Base-by-base conservation (phyloP, 2,113 vertebrate genomes). In the Rhynchomys soricoides region DNA sequence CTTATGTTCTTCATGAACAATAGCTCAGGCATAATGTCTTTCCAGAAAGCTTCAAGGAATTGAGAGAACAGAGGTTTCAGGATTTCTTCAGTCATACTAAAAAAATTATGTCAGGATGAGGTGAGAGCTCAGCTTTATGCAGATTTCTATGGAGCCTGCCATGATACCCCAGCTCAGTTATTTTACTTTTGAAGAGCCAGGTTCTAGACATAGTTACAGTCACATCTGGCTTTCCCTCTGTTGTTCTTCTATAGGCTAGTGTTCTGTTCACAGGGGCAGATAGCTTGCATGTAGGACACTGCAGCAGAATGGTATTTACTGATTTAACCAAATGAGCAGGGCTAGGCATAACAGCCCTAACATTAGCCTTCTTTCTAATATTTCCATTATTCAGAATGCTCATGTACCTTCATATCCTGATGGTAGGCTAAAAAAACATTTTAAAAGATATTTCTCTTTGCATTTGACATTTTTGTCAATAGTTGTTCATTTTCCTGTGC, bases 381-480 rank as follows among this genome's bases (percentile, higher is more conserved):
- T 95, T 98, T 98, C 93, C 95, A 57, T 97, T 94, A 97, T 97
- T 98, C 90, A 97, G 98, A 98, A 98, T 98, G 98, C 98, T 98
- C 97, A 96, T 98, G 97, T 98, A 96, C 97, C 97, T 98, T 99
- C 98, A 98, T 98, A 97, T 97, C 95, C 98, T 98, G 98, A 96
- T 96, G 96, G 96, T 97, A 97, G 93, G 86, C 97, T 97, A 96
- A 97, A 52, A 1, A 0, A 70, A 97, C 43, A 48, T 94, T 96
- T 95, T 71, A 83, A 87, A 77, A 78, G 24, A 57, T 62, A 2
- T 66, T 89, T 96, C 97, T 95, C 89, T 95, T 98, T 96, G 89
- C 91, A 97, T 96, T 96, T 96, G 95, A 82, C 91, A 96, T 97
- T 97, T 98, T 98, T 98, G 94, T 98, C 40, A 94, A 43, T 37